A percentile compares a stretch with the other conserved stretches of the same genome.
Evolutionary conservation across 1,140 invertebrate genomes (phyloP).

Genomic region (Prorops nasuta): DNA sequence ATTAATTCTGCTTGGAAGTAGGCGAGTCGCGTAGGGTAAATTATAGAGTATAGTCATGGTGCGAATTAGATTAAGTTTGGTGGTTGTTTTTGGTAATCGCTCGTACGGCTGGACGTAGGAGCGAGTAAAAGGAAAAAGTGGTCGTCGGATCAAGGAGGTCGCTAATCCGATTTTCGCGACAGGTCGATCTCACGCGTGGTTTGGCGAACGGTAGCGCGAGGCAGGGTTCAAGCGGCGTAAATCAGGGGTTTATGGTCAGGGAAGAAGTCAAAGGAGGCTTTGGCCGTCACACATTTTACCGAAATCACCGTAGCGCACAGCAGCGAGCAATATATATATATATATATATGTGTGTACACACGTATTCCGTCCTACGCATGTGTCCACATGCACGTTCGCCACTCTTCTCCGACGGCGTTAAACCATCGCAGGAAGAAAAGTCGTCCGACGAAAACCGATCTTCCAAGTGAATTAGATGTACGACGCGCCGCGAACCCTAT

Average conservation of each 20-base stretch:
- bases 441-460: no score
- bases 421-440: no score
- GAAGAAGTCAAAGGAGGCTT: slow-evolving; percentile 47
- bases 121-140: neutral
- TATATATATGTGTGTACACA: neutral
- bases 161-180: slow-evolving; percentile 35
- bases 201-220: slow-evolving; percentile 24
- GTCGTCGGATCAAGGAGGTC: neutral
- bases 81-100: neutral
- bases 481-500: no score
- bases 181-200: slow-evolving; percentile 36
- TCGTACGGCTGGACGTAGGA: neutral
- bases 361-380: neutral
- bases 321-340: slow-evolving; percentile 18
- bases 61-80: no score
- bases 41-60: no score
- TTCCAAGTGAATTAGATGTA: no score
- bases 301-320: slow-evolving; percentile 33
- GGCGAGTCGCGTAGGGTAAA: no score
- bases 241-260: slow-evolving; percentile 50
- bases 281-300: slow-evolving; percentile 49
- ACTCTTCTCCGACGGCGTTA: no score
- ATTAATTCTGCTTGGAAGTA: no score
- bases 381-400: no score
- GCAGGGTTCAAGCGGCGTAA: slow-evolving; percentile 26